Conservation (phyloP, 92 coral and sea anemone genomes). For the Heliopora coerulea region DNA sequence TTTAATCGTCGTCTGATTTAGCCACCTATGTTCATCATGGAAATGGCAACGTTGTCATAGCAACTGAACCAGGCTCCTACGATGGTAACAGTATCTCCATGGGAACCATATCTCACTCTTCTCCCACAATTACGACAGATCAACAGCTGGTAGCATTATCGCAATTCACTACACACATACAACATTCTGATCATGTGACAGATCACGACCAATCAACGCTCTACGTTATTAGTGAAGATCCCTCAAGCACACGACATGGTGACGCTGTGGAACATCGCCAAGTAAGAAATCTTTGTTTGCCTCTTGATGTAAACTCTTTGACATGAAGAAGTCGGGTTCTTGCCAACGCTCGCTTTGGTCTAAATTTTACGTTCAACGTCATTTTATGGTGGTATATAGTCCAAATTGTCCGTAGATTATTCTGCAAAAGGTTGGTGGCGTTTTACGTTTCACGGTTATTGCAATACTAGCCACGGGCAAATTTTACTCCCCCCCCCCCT, state of each 20-base stretch:
- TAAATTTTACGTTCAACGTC: too few species aligned
- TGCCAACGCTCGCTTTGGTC: too few species aligned
- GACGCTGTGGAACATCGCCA: slow-evolving; percentile 63
- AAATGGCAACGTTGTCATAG: slow-evolving; percentile 91
- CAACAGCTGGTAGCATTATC: slow-evolving; percentile 81
- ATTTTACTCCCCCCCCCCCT: too few species aligned
- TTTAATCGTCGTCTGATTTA: slow-evolving; percentile 18
- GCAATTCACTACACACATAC: slow-evolving; percentile 68
- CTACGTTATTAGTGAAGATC: slow-evolving; percentile 77
- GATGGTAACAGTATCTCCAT: slow-evolving; percentile 79
- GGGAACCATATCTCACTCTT: slow-evolving; percentile 75
- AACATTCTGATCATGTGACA: slow-evolving; percentile 59
- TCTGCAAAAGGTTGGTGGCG: too few species aligned
- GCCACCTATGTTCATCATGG: slow-evolving; percentile 87
- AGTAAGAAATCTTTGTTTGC: slow-evolving; percentile 56
- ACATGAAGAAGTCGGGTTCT: too few species aligned
- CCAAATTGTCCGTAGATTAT: too few species aligned
- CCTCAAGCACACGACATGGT: slow-evolving; percentile 65
- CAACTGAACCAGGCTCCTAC: slow-evolving; percentile 82
- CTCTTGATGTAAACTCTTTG: too few species aligned
- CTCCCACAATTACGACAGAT: slow-evolving; percentile 67
- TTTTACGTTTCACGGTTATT: too few species aligned
- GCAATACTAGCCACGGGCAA: too few species aligned
- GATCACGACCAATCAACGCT: slow-evolving; percentile 77
- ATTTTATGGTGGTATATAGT: too few species aligned